Evolutionary conservation across 2,797 vertebrate species (phyloP), one percentile per base, ranked within the genome.

Genomic region (Champsocephalus esox): DNA sequence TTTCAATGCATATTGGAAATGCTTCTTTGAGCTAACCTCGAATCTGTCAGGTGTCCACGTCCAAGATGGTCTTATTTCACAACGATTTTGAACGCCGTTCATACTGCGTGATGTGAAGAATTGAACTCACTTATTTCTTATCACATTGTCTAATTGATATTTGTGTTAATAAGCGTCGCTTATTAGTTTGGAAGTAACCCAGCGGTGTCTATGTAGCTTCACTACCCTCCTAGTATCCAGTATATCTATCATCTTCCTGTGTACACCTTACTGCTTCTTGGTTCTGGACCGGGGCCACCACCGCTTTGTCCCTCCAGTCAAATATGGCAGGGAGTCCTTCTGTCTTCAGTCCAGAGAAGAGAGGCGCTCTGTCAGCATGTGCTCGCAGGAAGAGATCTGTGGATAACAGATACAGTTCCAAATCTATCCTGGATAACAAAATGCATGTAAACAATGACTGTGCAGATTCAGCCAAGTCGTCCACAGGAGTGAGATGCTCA

Each of bases 221-320:
- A 55, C 21, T 6, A 48, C 1, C 17, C n/a, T 43, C 9, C 48
- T 52, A 17, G 0, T 50, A 56, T 19, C 64, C 9, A 52, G 13
- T 6, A 14, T 32, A 61, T 1, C 19, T 34, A 56, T 43, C 48
- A 73, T 79, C 34, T 7, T 6, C 72, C 9, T 70, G 49, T 65
- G 19, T 70, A 64, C 70, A 67, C 45, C 96, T 90, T 92, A 98
- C 98, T 50, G 83, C 87, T 87, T 90, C 73, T 84, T 99, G 97
- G 91, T 97, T 95, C 89, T 94, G 96, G 83, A 99, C 96, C 32
- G 89, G 88, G 7, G 95, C 96, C 63, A 99, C 94, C 45, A 95
- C 94, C 28, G 92, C 93, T 79, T 94, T 94, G 73, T 97, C 96
- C 64, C 96, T 95, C 97, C 97, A 98, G 91, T 99, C 97, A 93